Evolutionary conservation across 2,113 vertebrate species (phyloP).

Genomic region (Scortum barcoo): DNA sequence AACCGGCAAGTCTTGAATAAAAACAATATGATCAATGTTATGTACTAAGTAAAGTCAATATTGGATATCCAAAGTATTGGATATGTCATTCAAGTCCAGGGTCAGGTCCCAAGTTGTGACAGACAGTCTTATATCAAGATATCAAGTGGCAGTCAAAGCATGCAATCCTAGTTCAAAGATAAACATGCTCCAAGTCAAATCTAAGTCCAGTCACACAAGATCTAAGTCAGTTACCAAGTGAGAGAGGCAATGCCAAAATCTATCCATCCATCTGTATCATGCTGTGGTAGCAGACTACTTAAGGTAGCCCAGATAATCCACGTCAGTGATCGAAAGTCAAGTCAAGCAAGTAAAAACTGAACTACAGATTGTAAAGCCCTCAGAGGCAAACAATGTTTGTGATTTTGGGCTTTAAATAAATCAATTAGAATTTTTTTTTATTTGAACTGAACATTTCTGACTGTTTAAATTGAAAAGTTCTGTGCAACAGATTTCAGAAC

Average conservation of each 20-base stretch:
- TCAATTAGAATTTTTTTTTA: too few relatives aligned
- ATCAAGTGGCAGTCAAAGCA: too few relatives aligned
- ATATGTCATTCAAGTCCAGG: background rate
- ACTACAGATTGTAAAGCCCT: too few relatives aligned
- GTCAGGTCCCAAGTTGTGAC: background rate
- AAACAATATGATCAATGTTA: background rate
- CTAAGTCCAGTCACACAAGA: background rate
- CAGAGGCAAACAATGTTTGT: too few relatives aligned
- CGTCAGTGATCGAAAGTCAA: background rate
- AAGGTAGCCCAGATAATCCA: background rate
- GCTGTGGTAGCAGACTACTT: background rate
- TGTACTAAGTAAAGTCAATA: background rate
- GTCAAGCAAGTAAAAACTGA: background rate
- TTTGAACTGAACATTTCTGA: too few relatives aligned
- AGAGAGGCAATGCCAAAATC: background rate
- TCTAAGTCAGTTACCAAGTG: too few relatives aligned
- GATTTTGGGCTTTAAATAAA: too few relatives aligned
- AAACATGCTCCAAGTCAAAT: background rate
- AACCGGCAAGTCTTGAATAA: background rate
- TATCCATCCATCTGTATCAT: background rate
- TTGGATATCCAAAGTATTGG: too few relatives aligned
- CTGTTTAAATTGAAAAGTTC: too few relatives aligned
- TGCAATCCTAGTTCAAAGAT: too few relatives aligned
- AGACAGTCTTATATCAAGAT: background rate
- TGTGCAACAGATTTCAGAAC: conserved; percentile 29